Evolutionary conservation across 2,888 invertebrate genomes (phyloP), one percentile per base, ranked within the genome.

Genomic region (Calliphora vomitoria): DNA sequence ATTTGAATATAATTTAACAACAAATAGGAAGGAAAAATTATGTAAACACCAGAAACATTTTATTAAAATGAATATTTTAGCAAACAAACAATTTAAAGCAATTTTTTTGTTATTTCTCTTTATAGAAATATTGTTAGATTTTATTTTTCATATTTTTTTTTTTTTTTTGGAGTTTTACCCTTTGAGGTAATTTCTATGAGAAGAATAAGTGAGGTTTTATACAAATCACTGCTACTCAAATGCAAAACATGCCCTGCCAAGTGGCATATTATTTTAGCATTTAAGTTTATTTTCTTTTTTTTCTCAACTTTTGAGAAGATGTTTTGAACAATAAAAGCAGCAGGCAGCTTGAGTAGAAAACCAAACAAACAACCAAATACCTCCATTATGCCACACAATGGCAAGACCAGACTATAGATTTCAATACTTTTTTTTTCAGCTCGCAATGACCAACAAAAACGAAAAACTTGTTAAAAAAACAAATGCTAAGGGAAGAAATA

Each of bases 211-310:
- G 18, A 31, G 25, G 25, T 64, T 78, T 76, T 13, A 8, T 31
- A 76, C 80, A 80, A 85, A 76, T 85, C 82, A 72, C 71, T 20
- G 71, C 60, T 76, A 82, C 74, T 88, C 71, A 86, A 88, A 85
- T 76, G 86, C 82, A 83, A 58, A 86, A 81, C 85, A 86, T 81
- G 60, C 35, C 53, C 69, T 86, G 86, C 72, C 82, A 88, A 88
- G 44, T 87, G 82, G 69, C 82, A 88, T 75, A 88, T 88, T 86
- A 86, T 86, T 88, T 79, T 85, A 71, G 47, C 75, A 88, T 88
- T 85, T 76, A 71, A 64, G 44, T 44, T 44, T 44, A 4, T 11
- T 44, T 68, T 69, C 20, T 31, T 55, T 53, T 60, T 25, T 66
- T 38, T 50, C 13, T 31, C 15, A 18, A 25, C 6, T 69, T 31